Base-by-base conservation (phyloP, 2,797 vertebrate species). In the Corythornis leucogaster region DNA sequence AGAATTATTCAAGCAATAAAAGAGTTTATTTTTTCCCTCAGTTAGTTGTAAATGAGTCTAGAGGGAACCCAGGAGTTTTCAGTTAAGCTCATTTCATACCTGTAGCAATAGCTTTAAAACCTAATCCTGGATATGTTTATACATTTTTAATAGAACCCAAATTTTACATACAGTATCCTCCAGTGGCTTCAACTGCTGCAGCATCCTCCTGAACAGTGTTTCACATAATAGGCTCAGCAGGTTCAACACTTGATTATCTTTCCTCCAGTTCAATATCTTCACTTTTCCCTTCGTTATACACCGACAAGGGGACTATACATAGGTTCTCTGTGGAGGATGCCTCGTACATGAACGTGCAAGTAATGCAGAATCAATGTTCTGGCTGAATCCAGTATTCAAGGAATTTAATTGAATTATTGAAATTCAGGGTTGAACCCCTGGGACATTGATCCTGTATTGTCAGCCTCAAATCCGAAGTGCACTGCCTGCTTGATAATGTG, bases 351-450 rank as follows among this genome's bases (percentile, higher is more conserved):
- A 97, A 97, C 66, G 66, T 96, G 96, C 69, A 84, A 94, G 90
- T 85, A 96, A 94, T 96, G 93, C 87, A 45, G 87, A 96, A 96
- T 95, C 30, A 8, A 96, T 96, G 94, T 94, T 96, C 96, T 96
- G 90, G 89, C 53, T 86, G 85, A 92, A 96, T 96, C 95, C 80
- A 50, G 33, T 94, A 95, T 94, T 96, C 96, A 94, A 94, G 87
- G 83, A 95, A 95, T 96, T 96, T 97, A 97, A 97, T 89, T 97
- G 94, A 96, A 95, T 97, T 97, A 97, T 96, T 97, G 97, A 97
- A 96, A 97, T 97, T 96, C 96, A 95, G 87, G 46, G 85, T 82
- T 92, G 93, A 69, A 91, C 92, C 94, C 94, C 79, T 74, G 96
- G 90, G 95, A 96, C 96, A 96, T 97, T 90, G 95, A 98, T 97